Conservation (phyloP, 2,113 vertebrate genomes). For the Eleginops maclovinus region DNA sequence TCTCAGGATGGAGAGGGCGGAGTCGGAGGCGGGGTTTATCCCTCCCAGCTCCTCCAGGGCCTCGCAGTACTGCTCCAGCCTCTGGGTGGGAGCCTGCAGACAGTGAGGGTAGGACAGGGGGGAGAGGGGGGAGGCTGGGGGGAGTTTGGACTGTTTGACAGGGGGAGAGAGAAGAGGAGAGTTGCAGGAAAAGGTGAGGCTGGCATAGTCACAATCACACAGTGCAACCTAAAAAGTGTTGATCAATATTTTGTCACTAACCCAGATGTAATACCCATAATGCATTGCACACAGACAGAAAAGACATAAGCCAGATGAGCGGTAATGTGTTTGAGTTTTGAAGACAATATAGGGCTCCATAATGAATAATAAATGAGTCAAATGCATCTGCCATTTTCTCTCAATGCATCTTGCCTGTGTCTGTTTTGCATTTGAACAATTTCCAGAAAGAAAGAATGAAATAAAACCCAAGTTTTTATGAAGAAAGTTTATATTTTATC, state of each 20-base stretch:
- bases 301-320: too few relatives aligned
- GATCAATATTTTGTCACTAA: background rate
- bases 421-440: too few relatives aligned
- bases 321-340: background rate
- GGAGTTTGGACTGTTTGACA: conserved; percentile 77
- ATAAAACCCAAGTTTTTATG: too few relatives aligned
- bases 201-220: too few relatives aligned
- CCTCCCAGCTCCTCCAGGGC: conserved; percentile 88
- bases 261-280: background rate
- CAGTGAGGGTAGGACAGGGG: conserved; percentile 82
- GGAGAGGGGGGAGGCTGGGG: conserved; percentile 70
- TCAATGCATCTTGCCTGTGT: too few relatives aligned
- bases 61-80: conserved; percentile 87
- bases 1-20: conserved; percentile 86
- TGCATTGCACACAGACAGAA: conserved; percentile 9
- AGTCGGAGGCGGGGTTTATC: conserved; percentile 86
- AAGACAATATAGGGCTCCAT: background rate
- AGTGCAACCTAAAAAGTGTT: background rate
- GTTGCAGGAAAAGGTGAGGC: background rate
- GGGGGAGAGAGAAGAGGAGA: background rate
- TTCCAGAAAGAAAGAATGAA: too few relatives aligned
- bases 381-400: too few relatives aligned
- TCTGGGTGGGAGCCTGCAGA: conserved; percentile 86
- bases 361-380: too few relatives aligned
- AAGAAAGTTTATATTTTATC: too few relatives aligned